Evolutionary conservation across 2,888 invertebrate genomes (phyloP).

Genomic region (Autographa gamma): DNA sequence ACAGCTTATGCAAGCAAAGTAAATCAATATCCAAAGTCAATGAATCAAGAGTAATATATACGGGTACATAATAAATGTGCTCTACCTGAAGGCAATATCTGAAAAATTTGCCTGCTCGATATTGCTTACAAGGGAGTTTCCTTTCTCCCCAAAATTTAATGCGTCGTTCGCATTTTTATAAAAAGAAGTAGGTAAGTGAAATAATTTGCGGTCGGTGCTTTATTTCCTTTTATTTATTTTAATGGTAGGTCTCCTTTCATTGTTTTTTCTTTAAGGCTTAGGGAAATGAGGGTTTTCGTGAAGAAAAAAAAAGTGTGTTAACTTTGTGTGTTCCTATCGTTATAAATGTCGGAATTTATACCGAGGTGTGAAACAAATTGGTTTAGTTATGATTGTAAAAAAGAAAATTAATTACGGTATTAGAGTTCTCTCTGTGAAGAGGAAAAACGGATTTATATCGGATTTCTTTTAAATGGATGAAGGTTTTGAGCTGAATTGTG

Average conservation of each 20-base stretch:
- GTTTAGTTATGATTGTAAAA: slow-evolving; percentile 74
- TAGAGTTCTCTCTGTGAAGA: slow-evolving; percentile 48
- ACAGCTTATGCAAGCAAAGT: slow-evolving; percentile 88
- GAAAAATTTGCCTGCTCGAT: slow-evolving; percentile 89
- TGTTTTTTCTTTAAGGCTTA: slow-evolving; percentile 82
- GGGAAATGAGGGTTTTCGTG: slow-evolving; percentile 75
- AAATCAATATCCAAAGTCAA: slow-evolving; percentile 89
- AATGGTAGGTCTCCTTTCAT: slow-evolving; percentile 86
- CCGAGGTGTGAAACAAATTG: slow-evolving; percentile 77
- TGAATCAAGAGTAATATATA: slow-evolving; percentile 90
- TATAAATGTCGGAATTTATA: slow-evolving; percentile 77
- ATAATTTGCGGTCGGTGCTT: slow-evolving; percentile 88
- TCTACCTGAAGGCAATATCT: slow-evolving; percentile 89
- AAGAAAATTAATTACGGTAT: slow-evolving; percentile 73
- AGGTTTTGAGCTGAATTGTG: slow-evolving; percentile 42
- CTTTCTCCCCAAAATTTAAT: slow-evolving; percentile 89
- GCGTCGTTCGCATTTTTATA: slow-evolving; percentile 89
- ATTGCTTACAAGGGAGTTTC: slow-evolving; percentile 89
- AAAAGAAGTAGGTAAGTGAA: slow-evolving; percentile 89
- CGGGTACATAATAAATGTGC: slow-evolving; percentile 90
- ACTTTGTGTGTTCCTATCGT: slow-evolving; percentile 72
- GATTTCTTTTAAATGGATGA: slow-evolving; percentile 49
- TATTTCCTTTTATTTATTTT: slow-evolving; percentile 89
- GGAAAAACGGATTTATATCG: slow-evolving; percentile 51
- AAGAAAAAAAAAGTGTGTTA: slow-evolving; percentile 78